A percentile compares a stretch with the other conserved stretches of the same genome.
These are phyloP conservation scores for Cerastis rubricosa DNA, from an alignment of 2,888 invertebrate species.

Conservation along the genomic window DNA sequence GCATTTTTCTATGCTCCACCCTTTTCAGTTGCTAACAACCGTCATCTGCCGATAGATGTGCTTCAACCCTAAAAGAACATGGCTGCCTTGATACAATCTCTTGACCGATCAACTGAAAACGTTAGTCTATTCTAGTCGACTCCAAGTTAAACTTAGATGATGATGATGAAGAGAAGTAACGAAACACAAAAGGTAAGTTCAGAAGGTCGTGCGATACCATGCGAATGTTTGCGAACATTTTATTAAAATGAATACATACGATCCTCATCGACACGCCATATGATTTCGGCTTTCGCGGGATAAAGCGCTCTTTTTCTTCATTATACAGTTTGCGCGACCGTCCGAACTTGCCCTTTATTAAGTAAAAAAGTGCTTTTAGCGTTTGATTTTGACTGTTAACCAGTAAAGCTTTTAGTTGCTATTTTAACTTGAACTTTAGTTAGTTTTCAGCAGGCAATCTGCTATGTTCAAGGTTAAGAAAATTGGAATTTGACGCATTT, in stretches of 20 bases:
- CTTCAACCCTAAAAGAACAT: background rate
- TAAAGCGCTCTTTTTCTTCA: slow-evolving; percentile 36
- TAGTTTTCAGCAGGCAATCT: slow-evolving; percentile 2
- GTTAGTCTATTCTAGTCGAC: background rate
- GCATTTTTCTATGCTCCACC: background rate
- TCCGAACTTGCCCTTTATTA: slow-evolving; percentile 52
- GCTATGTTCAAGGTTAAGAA: background rate
- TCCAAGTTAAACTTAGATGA: background rate
- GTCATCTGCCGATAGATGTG: background rate
- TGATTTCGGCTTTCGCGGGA: slow-evolving; percentile 46
- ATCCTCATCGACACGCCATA: slow-evolving; percentile 46
- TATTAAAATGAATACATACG: slow-evolving; percentile 54
- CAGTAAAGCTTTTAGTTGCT: slow-evolving; percentile 11
- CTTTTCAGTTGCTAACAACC: background rate
- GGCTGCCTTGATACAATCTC: background rate
- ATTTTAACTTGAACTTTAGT: background rate
- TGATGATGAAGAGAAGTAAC: slow-evolving; percentile 5
- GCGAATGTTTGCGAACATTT: slow-evolving; percentile 47
- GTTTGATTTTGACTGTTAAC: background rate
- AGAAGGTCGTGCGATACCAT: slow-evolving; percentile 50
- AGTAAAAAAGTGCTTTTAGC: slow-evolving; percentile 1
- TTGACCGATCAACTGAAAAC: background rate
- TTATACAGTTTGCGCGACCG: slow-evolving; percentile 26
- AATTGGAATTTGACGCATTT: background rate
- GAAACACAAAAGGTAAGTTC: slow-evolving; percentile 46